Evolutionary conservation across 2,113 vertebrate genomes (phyloP).

Genomic region (Crotalus helleri): DNA sequence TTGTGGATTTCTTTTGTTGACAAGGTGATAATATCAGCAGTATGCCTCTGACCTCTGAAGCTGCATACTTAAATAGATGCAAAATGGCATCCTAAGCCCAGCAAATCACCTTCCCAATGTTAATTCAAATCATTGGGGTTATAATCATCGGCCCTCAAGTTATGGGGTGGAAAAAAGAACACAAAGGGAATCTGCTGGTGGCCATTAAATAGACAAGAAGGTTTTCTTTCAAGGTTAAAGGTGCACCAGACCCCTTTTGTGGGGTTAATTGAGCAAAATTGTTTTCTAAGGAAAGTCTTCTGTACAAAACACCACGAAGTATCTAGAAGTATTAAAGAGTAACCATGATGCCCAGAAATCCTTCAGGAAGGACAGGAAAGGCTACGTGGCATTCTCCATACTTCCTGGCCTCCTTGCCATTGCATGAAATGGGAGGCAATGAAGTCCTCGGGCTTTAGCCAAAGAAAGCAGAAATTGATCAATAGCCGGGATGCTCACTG

Average conservation of each 20-base stretch:
- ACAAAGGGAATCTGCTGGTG: too few species aligned
- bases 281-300: neutral
- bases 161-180: too few species aligned
- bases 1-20: too few species aligned
- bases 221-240: neutral
- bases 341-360: too few species aligned
- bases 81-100: too few species aligned
- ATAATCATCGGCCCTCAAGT: too few species aligned
- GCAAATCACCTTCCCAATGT: too few species aligned
- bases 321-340: neutral
- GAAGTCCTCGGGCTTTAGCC: neutral
- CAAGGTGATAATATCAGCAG: too few species aligned
- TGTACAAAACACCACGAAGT: neutral
- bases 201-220: too few species aligned
- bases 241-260: neutral
- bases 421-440: neutral
- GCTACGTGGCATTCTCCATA: neutral
- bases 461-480: fast-evolving
- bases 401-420: fast-evolving
- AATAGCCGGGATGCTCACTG: neutral
- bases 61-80: too few species aligned
- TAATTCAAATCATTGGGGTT: too few species aligned
- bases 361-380: neutral
- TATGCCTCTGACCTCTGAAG: too few species aligned
- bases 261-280: neutral